phyloP scores from a whole-genome alignment of 23 tunicate genomes.

The Diplosoma virens region DNA sequence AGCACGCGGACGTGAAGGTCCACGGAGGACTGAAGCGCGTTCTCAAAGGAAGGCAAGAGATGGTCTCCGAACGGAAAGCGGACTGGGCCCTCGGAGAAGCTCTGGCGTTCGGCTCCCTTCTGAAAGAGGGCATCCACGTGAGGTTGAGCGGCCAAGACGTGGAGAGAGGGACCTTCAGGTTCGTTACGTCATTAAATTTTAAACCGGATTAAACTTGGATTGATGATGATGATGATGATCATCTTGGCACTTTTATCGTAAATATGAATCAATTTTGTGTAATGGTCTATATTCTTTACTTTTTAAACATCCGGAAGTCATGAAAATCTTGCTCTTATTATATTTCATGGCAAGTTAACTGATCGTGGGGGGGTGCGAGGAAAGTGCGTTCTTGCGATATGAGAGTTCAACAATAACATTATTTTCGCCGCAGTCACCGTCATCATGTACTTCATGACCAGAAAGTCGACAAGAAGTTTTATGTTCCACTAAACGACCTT shows the following conservation, averaged over 20 bases:
- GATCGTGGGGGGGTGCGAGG: too few relatives aligned
- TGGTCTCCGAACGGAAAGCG: slow-evolving; percentile 54
- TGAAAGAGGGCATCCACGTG: slow-evolving; percentile 87
- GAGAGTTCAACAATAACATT: too few relatives aligned
- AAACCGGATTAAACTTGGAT: too few relatives aligned
- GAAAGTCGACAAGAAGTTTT: slow-evolving; percentile 71
- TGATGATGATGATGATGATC: too few relatives aligned
- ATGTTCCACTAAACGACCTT: slow-evolving; percentile 83
- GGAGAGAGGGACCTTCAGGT: slow-evolving; percentile 99
- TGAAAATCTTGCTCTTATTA: too few relatives aligned
- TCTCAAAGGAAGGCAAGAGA: slow-evolving; percentile 68
- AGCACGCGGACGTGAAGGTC: slow-evolving; percentile 64
- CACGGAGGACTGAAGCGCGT: slow-evolving; percentile 83
- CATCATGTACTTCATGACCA: slow-evolving; percentile 96
- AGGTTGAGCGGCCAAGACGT: slow-evolving; percentile 97
- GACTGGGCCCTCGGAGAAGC: slow-evolving; percentile 99
- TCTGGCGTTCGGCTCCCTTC: slow-evolving; percentile 84
- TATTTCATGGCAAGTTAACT: too few relatives aligned
- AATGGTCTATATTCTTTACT: too few relatives aligned
- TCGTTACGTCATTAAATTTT: background rate
- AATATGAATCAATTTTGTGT: too few relatives aligned
- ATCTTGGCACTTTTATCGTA: too few relatives aligned
- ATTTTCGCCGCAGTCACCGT: slow-evolving; percentile 64
- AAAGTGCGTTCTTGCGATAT: too few relatives aligned
- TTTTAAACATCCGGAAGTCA: too few relatives aligned